Percentiles rank a stretch among this genome's conserved stretches.
These are phyloP conservation scores for Danio kyathit DNA, from an alignment of 2,797 vertebrate species.

Conservation along the genomic window DNA sequence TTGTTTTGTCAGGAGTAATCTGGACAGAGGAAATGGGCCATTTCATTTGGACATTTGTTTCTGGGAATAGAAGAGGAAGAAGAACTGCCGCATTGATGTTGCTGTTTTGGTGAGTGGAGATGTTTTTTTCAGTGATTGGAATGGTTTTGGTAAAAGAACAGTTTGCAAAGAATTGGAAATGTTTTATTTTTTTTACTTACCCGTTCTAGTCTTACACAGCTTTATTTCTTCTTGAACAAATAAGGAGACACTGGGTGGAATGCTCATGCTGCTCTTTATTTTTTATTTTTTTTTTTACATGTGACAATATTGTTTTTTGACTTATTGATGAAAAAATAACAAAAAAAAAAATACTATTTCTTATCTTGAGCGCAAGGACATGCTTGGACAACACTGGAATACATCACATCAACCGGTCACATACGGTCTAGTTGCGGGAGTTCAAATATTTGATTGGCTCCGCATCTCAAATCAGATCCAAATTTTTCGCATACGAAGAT, in stretches of 20 bases:
- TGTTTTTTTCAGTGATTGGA: constrained; percentile 15
- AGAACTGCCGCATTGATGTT: background rate
- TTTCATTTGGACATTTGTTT: constrained; percentile 56
- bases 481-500: too few relatives aligned
- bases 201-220: background rate
- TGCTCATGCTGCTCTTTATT: background rate
- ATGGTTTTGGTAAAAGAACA: constrained; percentile 14
- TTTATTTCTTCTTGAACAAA: background rate
- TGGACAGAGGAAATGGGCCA: constrained; percentile 53
- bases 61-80: constrained; percentile 8
- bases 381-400: too few relatives aligned
- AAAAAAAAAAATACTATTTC: too few relatives aligned
- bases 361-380: too few relatives aligned
- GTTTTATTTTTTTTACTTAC: constrained; percentile 1
- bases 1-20: constrained; percentile 53
- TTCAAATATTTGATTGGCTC: too few relatives aligned
- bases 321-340: too few relatives aligned
- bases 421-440: too few relatives aligned
- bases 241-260: background rate
- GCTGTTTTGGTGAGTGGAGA: constrained; percentile 4
- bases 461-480: too few relatives aligned
- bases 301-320: too few relatives aligned
- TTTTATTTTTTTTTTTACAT: too few relatives aligned
- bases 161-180: background rate
- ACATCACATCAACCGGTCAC: too few relatives aligned